These are phyloP conservation scores for Papilio aristodemus DNA, from an alignment of 1,140 invertebrate species.

Conservation along the genomic window DNA sequence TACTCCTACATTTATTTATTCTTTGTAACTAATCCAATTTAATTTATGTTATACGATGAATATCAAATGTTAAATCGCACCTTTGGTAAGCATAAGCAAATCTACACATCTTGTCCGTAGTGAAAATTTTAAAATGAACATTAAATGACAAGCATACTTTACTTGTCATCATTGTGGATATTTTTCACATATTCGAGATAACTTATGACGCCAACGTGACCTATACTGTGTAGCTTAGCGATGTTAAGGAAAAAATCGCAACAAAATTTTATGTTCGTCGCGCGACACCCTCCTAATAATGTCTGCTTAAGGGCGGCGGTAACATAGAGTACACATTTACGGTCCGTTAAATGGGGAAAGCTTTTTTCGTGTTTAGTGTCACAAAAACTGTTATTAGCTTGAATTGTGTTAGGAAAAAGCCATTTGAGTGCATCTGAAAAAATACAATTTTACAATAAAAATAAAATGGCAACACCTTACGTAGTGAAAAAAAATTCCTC, in stretches of 20 bases:
- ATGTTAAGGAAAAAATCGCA: slow-evolving; percentile 75
- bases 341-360: slow-evolving; percentile 78
- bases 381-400: slow-evolving; percentile 79
- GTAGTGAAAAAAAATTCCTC: no score
- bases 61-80: no score
- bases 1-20: no score
- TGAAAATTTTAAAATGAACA: not conserved
- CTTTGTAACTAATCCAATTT: no score
- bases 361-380: slow-evolving; percentile 80
- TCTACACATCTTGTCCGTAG: no score
- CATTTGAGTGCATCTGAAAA: slow-evolving; percentile 33
- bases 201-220: slow-evolving; percentile 53
- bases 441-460: not conserved
- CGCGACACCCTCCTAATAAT: slow-evolving; percentile 74
- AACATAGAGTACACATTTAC: slow-evolving; percentile 79
- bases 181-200: slow-evolving; percentile 8
- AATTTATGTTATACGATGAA: no score
- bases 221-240: slow-evolving; percentile 60
- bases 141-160: not conserved
- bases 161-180: not conserved
- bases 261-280: slow-evolving; percentile 76
- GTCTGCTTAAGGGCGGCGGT: slow-evolving; percentile 76
- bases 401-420: slow-evolving; percentile 62
- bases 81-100: no score
- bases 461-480: not conserved